These are phyloP conservation scores for Galeopterus variegatus DNA, from an alignment of 2,113 vertebrate species.

Conservation along the genomic window DNA sequence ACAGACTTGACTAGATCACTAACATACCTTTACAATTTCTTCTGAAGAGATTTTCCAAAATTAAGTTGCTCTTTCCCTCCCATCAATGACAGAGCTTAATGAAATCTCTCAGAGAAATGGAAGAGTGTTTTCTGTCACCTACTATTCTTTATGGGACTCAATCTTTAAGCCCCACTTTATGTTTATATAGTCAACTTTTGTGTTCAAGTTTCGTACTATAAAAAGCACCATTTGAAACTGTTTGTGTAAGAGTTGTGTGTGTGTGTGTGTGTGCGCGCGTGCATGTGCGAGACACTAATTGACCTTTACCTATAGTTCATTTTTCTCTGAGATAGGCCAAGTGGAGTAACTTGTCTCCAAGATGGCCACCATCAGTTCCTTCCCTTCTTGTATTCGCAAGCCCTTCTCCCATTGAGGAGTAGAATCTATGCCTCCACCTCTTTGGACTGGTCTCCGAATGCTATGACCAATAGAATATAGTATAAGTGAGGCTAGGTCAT, in stretches of 20 bases:
- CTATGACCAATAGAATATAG: background rate
- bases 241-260: background rate
- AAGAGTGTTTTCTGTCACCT: background rate
- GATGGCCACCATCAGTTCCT: background rate
- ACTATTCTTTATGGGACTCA: background rate
- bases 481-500: background rate
- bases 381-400: background rate
- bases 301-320: background rate
- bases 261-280: background rate
- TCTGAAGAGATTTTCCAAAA: background rate
- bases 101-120: background rate
- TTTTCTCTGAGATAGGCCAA: background rate
- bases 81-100: background rate
- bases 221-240: background rate
- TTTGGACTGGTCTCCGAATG: background rate
- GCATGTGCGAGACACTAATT: background rate
- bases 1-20: background rate
- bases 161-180: background rate
- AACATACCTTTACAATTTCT: constrained; percentile 41
- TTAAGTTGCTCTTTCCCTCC: constrained; percentile 1
- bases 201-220: background rate
- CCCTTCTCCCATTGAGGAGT: background rate
- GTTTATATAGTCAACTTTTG: constrained; percentile 21
- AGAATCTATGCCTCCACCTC: background rate
- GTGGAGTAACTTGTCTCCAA: background rate